phyloP scores from a whole-genome alignment of 64 coral and sea anemone genomes.

The Actinia equina region DNA sequence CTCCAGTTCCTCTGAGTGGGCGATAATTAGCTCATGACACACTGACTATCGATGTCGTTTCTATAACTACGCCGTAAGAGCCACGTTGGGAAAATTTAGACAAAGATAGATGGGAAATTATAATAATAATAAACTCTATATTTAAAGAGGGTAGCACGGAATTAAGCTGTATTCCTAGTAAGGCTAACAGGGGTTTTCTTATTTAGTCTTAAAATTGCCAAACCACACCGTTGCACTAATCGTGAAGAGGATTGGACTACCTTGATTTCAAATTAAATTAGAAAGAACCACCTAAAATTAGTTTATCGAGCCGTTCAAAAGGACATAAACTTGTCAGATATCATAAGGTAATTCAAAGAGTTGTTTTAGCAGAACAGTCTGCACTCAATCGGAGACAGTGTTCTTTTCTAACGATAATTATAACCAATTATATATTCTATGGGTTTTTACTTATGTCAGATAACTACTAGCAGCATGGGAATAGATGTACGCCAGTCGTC shows the following conservation, averaged over 20 bases:
- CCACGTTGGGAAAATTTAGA: neutral
- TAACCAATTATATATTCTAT: neutral
- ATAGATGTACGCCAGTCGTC: too few species aligned
- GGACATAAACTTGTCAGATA: too few species aligned
- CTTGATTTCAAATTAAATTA: neutral
- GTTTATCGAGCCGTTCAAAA: too few species aligned
- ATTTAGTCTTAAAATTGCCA: neutral
- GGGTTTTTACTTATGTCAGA: neutral
- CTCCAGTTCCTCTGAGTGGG: neutral
- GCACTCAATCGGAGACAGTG: neutral
- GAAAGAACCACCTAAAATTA: neutral
- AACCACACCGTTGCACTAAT: neutral
- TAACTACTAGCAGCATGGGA: neutral
- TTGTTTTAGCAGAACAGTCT: neutral
- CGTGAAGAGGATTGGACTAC: neutral
- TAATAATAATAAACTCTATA: too few species aligned
- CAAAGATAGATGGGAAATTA: too few species aligned
- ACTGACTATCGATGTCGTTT: neutral
- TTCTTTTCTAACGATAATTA: slow-evolving; percentile 1
- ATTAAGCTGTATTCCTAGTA: too few species aligned
- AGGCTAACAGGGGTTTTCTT: too few species aligned
- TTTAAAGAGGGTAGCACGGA: too few species aligned
- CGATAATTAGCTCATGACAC: neutral
- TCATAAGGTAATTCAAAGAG: too few species aligned
- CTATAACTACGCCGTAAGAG: neutral